Evolutionary conservation across 2,888 invertebrate genomes (phyloP), one percentile per base, ranked within the genome.

Genomic region (Eristalis arbustorum): DNA sequence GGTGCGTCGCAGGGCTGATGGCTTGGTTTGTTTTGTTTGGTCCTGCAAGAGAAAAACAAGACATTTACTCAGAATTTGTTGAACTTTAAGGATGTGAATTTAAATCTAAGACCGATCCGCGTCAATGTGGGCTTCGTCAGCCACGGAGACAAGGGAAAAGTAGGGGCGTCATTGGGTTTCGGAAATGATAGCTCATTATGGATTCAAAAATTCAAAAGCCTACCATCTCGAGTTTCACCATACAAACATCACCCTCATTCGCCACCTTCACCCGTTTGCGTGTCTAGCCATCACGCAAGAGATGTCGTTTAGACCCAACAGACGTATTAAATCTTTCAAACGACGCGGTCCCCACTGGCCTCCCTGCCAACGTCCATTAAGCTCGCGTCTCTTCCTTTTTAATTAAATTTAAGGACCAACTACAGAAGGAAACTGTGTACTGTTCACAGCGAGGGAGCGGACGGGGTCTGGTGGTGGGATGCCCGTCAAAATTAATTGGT

Each of bases 1-100:
- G 40, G 92, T 92, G 85, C 93, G 91, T 56, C 92, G 91, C 87
- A 93, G 84, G 75, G 92, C 91, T 75, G 93, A 92, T 22, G 92
- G 91, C 90, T 93, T 93, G 69, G 90, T 89, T 64, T 90, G 90
- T 89, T 91, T 91, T 71, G 90, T 90, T 75, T 91, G 90, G 88
- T 92, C 92, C 92, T 92, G 88, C 5, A 89, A 89, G n/a, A 22
- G 25, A 59, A 59, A 23, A 25, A 59, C 23, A 11, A 23, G 5
- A 28, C 23, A 13, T 14, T 11, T 10, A 23, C 4, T 59, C 14
- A 49, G 1, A 49, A 49, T 59, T 1, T 23, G 59, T 14, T 59
- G 14, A 23, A 11, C 59, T 13, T 22, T 59, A 37, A 13, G 28
- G 14, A 37, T 14, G 22, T 10, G 8, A 34, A 37, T 4, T 49